A percentile compares a stretch with the other conserved stretches of the same genome.
phyloP scores from a whole-genome alignment of 2,888 invertebrate species.

The Plebejus anna region DNA sequence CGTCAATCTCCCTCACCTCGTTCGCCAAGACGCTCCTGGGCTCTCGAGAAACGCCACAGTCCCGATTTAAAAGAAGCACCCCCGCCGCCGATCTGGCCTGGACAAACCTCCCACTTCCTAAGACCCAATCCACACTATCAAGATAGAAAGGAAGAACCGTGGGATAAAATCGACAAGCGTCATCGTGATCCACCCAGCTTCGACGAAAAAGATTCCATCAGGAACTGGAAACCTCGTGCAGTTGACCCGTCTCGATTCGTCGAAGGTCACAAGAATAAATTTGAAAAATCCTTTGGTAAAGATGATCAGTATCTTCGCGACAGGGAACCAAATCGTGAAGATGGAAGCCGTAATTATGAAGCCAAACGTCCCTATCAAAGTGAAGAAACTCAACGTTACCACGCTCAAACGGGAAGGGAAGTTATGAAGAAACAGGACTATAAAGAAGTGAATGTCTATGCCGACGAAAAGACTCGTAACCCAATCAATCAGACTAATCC shows the following conservation, averaged over 20 bases:
- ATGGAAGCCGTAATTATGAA: conserved; percentile 31
- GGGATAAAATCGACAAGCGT: conserved; percentile 39
- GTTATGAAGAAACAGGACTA: conserved; percentile 43
- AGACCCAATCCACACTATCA: conserved; percentile 39
- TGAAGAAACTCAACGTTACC: conserved; percentile 36
- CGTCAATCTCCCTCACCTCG: conserved; percentile 61
- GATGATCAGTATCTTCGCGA: conserved; percentile 34
- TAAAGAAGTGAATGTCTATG: conserved; percentile 57
- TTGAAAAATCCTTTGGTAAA: conserved; percentile 33
- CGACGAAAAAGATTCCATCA: conserved; percentile 36
- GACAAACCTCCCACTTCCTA: conserved; percentile 42
- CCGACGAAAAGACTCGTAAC: conserved; percentile 56
- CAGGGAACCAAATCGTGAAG: conserved; percentile 38
- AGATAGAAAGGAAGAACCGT: conserved; percentile 43
- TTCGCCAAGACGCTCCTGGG: conserved; percentile 69
- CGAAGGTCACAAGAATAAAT: conserved; percentile 35
- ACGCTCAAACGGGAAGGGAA: conserved; percentile 36
- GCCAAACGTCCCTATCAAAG: conserved; percentile 33
- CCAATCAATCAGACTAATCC: conserved; percentile 34
- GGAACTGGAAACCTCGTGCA: conserved; percentile 37
- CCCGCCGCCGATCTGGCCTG: conserved; percentile 66
- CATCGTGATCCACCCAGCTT: conserved; percentile 30
- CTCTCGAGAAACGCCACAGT: conserved; percentile 63
- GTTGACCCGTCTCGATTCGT: conserved; percentile 33
- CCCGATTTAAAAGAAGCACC: conserved; percentile 56